phyloP scores from a whole-genome alignment of 2,797 vertebrate genomes.

The Channa striata region DNA sequence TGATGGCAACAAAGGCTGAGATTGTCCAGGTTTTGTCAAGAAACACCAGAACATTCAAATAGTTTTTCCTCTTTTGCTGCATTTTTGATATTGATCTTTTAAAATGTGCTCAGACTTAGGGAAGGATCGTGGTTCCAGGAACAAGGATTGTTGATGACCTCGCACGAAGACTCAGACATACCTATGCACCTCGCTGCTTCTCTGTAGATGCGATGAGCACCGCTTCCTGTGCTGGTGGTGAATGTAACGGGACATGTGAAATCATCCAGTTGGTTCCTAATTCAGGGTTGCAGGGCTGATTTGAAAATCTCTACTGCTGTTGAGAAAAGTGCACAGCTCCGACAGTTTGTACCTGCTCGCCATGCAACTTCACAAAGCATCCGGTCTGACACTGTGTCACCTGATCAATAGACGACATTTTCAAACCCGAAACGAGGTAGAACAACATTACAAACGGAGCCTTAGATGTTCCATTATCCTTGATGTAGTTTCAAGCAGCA shows the following conservation, averaged over 20 bases:
- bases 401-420: slow-evolving; percentile 16
- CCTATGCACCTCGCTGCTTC: background rate
- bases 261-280: background rate
- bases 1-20: too few species aligned
- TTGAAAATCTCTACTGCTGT: background rate
- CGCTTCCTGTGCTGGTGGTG: background rate
- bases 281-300: background rate
- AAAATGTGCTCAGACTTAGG: background rate
- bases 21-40: too few species aligned
- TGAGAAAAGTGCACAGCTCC: background rate
- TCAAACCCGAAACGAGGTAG: background rate
- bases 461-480: background rate
- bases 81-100: too few species aligned
- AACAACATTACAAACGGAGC: slow-evolving; percentile 5
- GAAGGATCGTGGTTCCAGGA: slow-evolving; percentile 1
- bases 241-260: background rate
- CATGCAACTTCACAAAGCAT: slow-evolving; percentile 12
- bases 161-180: background rate
- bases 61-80: too few species aligned
- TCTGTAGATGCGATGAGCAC: too few species aligned
- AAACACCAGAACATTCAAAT: too few species aligned
- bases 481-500: background rate
- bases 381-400: background rate
- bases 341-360: background rate
- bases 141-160: background rate